Base-by-base conservation (phyloP, 2,888 invertebrate genomes). In the Drosophila mettleri region DNA sequence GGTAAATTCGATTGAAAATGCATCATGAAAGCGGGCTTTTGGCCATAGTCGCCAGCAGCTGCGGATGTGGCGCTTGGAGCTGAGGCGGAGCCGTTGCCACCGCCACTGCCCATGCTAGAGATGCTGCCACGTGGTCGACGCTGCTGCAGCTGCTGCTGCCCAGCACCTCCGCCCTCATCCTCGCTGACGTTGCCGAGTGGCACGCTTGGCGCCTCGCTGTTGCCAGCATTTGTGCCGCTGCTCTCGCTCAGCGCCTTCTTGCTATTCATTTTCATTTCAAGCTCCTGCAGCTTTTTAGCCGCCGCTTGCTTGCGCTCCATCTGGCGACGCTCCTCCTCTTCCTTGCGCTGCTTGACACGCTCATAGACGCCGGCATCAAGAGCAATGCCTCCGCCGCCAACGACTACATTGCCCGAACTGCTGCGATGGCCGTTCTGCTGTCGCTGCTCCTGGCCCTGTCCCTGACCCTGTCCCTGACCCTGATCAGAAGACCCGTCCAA, bases 241-340 rank as follows among this genome's bases (percentile, higher is more conserved):
- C 60, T 65, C 64, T 68, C 53, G 41, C 29, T 59, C 73, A 89
- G 5, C 31, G 92, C 93, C 80, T 94, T 93, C 77, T 94, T 94
- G 66, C 93, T 94, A 69, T 94, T 94, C 69, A 94, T 92, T 87
- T 95, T 95, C 90, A 95, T 95, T 84, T 96, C 95, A 5, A 96
- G 91, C 86, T 94, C 94, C 84, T 94, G 94, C 60, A 95, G 91
- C 86, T 96, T 96, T 81, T 95, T 95, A 39, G 94, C 94, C 3
- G 92, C 92, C 22, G 91, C 92, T 91, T 92, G 94, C 80, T 94
- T 95, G 14, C 93, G 93, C 86, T 95, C 95, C 81, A 94, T 93
- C 83, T 94, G 95, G 41, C 96, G 94, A 70, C 97, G 95, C 88
- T 98, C 97, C 89, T 97, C 98, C 88, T 98, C 97, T 88, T 97